Percentiles rank a stretch among this genome's conserved stretches.
Evolutionary conservation across 2,797 vertebrate species (phyloP).

Genomic region (Intellagama lesueurii): DNA sequence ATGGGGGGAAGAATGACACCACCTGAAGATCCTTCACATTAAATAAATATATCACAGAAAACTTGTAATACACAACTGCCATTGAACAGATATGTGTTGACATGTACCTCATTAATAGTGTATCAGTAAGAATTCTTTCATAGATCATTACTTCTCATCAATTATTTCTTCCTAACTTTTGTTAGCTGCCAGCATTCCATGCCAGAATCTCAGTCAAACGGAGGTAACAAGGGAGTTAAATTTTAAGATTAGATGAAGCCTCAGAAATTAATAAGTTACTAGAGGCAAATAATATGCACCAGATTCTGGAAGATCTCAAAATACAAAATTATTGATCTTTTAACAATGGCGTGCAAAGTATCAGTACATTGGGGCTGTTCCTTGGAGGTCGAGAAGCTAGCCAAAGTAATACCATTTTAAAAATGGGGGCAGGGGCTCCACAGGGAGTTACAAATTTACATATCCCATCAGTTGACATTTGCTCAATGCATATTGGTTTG

Average conservation of each 20-base stretch:
- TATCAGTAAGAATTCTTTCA: background rate
- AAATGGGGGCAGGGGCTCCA: background rate
- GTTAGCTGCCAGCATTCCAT: slow-evolving; percentile 27
- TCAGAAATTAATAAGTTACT: background rate
- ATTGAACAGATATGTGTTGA: background rate
- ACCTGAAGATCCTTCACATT: too few relatives aligned
- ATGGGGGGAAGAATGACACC: too few relatives aligned
- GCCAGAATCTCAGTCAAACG: background rate
- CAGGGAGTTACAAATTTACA: background rate
- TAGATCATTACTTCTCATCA: background rate
- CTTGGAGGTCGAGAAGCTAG: background rate
- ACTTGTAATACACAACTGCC: too few relatives aligned
- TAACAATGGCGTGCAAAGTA: background rate
- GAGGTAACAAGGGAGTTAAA: too few relatives aligned
- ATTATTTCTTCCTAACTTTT: background rate
- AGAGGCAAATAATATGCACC: background rate
- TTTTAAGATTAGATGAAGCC: background rate
- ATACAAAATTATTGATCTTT: background rate
- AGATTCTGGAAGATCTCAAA: too few relatives aligned
- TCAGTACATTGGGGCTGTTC: background rate
- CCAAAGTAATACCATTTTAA: background rate
- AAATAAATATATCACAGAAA: too few relatives aligned
- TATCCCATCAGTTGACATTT: background rate
- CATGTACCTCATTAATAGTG: background rate
- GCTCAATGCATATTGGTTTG: background rate